Evolutionary conservation across 2,797 vertebrate genomes (phyloP).

Genomic region (Perodicticus potto): DNA sequence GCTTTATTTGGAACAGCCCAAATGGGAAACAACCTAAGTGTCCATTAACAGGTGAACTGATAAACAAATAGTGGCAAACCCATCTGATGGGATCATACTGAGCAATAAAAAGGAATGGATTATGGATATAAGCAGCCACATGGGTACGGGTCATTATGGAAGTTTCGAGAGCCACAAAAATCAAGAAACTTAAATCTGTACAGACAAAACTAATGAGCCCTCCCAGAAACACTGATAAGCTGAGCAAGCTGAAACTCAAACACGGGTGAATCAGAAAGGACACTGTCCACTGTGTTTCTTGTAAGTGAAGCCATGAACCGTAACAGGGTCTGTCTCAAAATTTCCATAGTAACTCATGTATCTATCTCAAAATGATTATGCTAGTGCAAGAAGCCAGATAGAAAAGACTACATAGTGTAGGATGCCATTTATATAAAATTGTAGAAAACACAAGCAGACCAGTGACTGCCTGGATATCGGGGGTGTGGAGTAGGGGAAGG

Average conservation of each 20-base stretch:
- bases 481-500: background rate
- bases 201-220: too few relatives aligned
- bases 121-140: background rate
- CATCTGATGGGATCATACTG: background rate
- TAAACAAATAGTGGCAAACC: background rate
- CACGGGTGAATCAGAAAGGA: too few relatives aligned
- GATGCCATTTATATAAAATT: conserved; percentile 20
- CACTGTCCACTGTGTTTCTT: too few relatives aligned
- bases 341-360: background rate
- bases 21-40: background rate
- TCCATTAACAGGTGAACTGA: background rate
- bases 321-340: too few relatives aligned
- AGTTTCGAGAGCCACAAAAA: too few relatives aligned
- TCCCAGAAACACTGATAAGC: too few relatives aligned
- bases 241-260: too few relatives aligned
- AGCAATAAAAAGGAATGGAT: background rate
- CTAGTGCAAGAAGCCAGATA: background rate
- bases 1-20: background rate
- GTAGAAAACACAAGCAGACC: conserved; percentile 33
- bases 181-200: too few relatives aligned
- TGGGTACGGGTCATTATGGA: too few relatives aligned
- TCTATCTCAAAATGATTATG: background rate
- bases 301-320: too few relatives aligned
- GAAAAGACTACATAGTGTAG: background rate
- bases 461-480: background rate